Percentiles rank a stretch among this genome's conserved stretches.
Evolutionary conservation across 1,140 invertebrate species (phyloP).

Genomic region (Nautilus pompilius): DNA sequence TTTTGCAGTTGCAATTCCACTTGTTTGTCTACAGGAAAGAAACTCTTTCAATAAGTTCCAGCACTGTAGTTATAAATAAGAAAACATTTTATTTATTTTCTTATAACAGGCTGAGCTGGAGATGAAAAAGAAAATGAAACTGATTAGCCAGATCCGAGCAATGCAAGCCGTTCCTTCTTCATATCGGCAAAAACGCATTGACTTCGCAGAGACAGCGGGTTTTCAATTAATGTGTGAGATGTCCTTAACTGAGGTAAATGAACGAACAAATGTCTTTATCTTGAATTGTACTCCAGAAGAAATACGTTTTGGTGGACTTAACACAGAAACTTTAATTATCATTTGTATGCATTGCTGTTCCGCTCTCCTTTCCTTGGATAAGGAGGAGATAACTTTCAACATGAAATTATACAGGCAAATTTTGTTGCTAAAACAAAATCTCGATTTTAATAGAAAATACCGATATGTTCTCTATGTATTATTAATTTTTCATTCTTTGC

Average conservation of each 20-base stretch:
- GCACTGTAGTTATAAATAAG: no score
- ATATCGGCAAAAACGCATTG: slow-evolving; percentile 47
- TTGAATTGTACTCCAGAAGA: no score
- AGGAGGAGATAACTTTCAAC: neutral
- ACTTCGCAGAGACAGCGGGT: slow-evolving; percentile 49
- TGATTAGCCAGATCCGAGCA: slow-evolving; percentile 54
- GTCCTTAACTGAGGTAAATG: slow-evolving; percentile 52
- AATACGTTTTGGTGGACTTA: no score
- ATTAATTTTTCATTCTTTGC: no score
- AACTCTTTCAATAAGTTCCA: no score
- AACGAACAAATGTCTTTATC: no score
- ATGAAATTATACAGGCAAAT: neutral
- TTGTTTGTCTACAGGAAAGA: no score
- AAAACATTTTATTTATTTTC: no score
- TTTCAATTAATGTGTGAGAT: slow-evolving; percentile 52
- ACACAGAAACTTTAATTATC: neutral
- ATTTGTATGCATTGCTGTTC: neutral
- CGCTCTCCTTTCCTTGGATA: neutral
- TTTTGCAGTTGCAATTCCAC: no score
- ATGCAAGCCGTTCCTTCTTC: slow-evolving; percentile 48
- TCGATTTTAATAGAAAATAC: neutral
- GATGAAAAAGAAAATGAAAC: slow-evolving; percentile 51
- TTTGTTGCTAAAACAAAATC: neutral
- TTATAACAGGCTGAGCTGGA: slow-evolving; percentile 48
- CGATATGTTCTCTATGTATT: no score